Percentiles rank a stretch among this genome's conserved stretches.
Conservation (phyloP, 2,113 vertebrate genomes). For the Mormyrus lacerda region DNA sequence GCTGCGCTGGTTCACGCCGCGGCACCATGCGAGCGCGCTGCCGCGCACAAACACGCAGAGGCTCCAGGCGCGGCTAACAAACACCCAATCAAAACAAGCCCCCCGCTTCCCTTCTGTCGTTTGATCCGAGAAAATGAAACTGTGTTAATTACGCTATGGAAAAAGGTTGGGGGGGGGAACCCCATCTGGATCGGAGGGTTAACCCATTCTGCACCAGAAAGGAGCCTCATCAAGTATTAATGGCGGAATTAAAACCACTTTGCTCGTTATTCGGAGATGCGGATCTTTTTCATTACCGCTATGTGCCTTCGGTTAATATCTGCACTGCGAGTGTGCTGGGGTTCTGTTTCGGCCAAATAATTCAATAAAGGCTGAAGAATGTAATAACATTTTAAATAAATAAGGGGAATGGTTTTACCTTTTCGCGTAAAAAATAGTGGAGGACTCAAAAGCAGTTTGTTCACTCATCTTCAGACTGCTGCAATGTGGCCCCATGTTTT, state of each 20-base stretch:
- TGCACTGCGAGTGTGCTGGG: background rate
- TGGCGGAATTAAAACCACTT: conserved; percentile 33
- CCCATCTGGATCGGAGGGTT: conserved; percentile 43
- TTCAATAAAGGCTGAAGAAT: background rate
- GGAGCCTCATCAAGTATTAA: conserved; percentile 37
- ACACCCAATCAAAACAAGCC: conserved; percentile 26
- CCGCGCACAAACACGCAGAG: conserved; percentile 4
- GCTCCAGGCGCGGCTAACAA: conserved; percentile 9
- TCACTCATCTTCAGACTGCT: background rate
- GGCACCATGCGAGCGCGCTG: conserved; percentile 34
- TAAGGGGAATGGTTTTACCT: background rate
- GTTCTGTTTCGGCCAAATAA: background rate
- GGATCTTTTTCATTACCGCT: conserved; percentile 17
- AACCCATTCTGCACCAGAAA: conserved; percentile 39
- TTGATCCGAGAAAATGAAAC: conserved; percentile 50
- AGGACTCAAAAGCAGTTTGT: background rate
- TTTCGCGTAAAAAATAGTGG: background rate
- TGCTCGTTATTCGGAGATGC: conserved; percentile 10
- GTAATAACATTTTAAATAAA: background rate
- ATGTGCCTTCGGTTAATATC: background rate
- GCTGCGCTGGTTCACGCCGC: conserved; percentile 52
- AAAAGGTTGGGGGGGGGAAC: background rate
- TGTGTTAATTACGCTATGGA: conserved; percentile 45
- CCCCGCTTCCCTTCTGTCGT: conserved; percentile 32
- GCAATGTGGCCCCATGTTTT: background rate